Percentiles rank a stretch among this genome's conserved stretches.
Evolutionary conservation across 2,797 vertebrate genomes (phyloP).

Genomic region (Macroramphosus scolopax): DNA sequence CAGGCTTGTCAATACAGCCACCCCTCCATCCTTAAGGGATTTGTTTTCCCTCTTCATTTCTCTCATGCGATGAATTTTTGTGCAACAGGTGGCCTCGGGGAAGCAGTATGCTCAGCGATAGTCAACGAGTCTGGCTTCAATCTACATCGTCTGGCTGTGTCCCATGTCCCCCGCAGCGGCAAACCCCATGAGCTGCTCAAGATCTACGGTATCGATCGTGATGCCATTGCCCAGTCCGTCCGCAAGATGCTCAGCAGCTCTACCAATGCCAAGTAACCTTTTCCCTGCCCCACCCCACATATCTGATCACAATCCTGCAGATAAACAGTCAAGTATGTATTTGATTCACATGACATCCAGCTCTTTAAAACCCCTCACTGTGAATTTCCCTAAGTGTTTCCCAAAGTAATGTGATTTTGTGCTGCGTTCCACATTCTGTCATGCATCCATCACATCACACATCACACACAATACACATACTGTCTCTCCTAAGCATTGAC

Average conservation of each 20-base stretch:
- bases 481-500: slow-evolving; percentile 18
- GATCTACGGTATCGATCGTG: slow-evolving; percentile 79
- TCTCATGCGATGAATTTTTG: slow-evolving; percentile 18
- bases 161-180: slow-evolving; percentile 75
- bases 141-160: slow-evolving; percentile 79
- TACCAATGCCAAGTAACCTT: slow-evolving; percentile 71
- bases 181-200: slow-evolving; percentile 80
- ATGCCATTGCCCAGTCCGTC: slow-evolving; percentile 75
- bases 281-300: slow-evolving; percentile 31
- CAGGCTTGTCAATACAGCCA: too few species aligned
- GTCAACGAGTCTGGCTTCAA: slow-evolving; percentile 76
- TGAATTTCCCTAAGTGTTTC: slow-evolving; percentile 61
- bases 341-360: slow-evolving; percentile 51
- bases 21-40: too few species aligned
- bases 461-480: slow-evolving; percentile 27
- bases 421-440: slow-evolving; percentile 50
- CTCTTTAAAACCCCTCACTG: slow-evolving; percentile 55
- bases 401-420: slow-evolving; percentile 71
- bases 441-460: slow-evolving; percentile 42
- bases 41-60: neutral
- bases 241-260: slow-evolving; percentile 75
- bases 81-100: slow-evolving; percentile 83
- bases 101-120: slow-evolving; percentile 81
- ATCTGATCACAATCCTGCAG: slow-evolving; percentile 28
- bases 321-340: slow-evolving; percentile 41